phyloP scores from a whole-genome alignment of 2,797 vertebrate genomes.

The Microhierax caerulescens region DNA sequence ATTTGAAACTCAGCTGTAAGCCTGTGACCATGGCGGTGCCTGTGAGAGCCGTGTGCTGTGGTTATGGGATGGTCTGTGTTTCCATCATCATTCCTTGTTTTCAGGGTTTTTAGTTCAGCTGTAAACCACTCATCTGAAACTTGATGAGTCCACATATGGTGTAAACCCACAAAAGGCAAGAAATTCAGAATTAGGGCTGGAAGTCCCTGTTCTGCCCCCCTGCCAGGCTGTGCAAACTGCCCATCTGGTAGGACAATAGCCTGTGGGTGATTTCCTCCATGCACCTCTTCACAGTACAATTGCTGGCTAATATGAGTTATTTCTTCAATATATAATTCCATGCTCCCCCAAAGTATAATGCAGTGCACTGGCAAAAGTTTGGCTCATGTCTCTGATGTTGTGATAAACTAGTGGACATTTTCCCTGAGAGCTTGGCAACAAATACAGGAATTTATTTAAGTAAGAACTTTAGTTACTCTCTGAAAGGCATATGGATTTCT shows the following conservation, averaged over 20 bases:
- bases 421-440: neutral
- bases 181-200: neutral
- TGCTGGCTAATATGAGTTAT: neutral
- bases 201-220: neutral
- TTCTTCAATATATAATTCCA: neutral
- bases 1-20: neutral
- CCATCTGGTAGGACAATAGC: neutral
- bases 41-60: fast-evolving
- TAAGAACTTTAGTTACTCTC: neutral
- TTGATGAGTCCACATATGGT: neutral
- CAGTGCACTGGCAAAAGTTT: neutral
- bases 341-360: neutral
- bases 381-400: neutral
- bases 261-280: neutral
- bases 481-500: slow-evolving; percentile 18
- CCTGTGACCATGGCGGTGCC: neutral
- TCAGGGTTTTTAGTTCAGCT: neutral
- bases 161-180: neutral
- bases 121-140: neutral
- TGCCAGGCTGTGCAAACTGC: neutral
- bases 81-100: neutral
- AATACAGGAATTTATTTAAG: slow-evolving; percentile 1
- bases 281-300: neutral
- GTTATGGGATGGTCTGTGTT: neutral
- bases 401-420: neutral